Conservation (phyloP, 2,113 vertebrate genomes). For the Ciconia stormi region DNA sequence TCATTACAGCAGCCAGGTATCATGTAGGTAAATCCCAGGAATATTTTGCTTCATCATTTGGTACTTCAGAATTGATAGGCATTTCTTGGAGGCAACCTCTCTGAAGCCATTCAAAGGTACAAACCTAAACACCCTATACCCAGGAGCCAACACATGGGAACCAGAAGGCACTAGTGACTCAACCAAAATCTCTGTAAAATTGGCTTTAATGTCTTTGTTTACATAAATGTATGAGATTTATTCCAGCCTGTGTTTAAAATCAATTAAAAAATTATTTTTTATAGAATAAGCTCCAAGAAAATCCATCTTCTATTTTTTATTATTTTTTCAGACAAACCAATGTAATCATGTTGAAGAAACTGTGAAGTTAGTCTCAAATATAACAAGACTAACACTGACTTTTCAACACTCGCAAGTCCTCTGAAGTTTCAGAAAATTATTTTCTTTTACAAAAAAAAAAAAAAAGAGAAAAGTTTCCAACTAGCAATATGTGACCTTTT, state of each 20-base stretch:
- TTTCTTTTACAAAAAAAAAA: background rate
- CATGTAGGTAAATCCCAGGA: background rate
- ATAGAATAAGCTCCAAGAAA: background rate
- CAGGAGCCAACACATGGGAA: background rate
- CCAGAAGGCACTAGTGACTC: background rate
- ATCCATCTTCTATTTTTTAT: background rate
- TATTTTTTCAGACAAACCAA: background rate
- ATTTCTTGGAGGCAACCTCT: background rate
- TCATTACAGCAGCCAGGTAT: background rate
- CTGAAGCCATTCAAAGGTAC: background rate
- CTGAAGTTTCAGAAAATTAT: background rate
- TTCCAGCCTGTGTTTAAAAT: background rate
- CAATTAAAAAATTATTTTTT: background rate
- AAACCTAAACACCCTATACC: background rate
- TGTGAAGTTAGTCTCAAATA: background rate
- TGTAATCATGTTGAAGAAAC: background rate
- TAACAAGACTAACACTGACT: background rate
- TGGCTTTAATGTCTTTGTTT: background rate
- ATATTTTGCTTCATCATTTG: background rate
- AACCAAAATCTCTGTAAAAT: background rate
- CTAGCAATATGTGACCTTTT: background rate
- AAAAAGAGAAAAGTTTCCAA: background rate
- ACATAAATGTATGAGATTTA: background rate
- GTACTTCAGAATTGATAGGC: background rate
- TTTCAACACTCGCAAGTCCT: background rate